Conservation (phyloP, 37 sponge, comb jelly and placozoan species). For the Eunapius fragilis region DNA sequence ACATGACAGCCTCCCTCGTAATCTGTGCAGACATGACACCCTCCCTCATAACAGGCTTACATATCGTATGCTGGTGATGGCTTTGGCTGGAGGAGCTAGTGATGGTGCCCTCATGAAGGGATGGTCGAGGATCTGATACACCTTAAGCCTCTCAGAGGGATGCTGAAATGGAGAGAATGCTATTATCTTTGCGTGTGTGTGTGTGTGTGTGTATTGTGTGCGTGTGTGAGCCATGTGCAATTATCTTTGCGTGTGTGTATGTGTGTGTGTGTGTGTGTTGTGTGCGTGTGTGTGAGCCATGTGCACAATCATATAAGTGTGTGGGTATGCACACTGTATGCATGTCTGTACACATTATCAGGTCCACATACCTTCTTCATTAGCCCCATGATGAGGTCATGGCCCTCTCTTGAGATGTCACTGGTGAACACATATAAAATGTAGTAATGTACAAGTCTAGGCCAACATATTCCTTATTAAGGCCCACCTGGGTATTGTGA, state of each 20-base stretch:
- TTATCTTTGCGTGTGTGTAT: background rate
- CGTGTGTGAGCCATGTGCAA: background rate
- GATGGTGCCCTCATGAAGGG: constrained; percentile 55
- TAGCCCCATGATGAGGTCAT: constrained; percentile 69
- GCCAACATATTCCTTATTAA: background rate
- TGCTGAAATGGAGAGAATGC: constrained; percentile 31
- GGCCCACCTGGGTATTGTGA: background rate
- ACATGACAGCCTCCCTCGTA: no score
- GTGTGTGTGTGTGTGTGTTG: background rate
- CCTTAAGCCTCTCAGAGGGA: constrained; percentile 60
- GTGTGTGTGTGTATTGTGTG: background rate
- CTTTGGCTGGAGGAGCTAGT: background rate
- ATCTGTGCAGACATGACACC: no score
- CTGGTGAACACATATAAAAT: constrained; percentile 4
- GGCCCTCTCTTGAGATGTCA: constrained; percentile 74
- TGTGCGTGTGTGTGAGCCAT: background rate
- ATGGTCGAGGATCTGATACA: constrained; percentile 71
- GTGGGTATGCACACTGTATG: background rate
- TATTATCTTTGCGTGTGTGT: background rate
- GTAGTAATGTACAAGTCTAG: background rate
- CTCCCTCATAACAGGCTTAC: no score
- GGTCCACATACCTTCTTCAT: constrained; percentile 70
- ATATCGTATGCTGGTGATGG: background rate
- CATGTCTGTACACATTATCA: no score
- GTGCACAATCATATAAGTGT: background rate